Evolutionary conservation across 2,888 invertebrate species (phyloP).

Genomic region (Zygogramma bicolorata): DNA sequence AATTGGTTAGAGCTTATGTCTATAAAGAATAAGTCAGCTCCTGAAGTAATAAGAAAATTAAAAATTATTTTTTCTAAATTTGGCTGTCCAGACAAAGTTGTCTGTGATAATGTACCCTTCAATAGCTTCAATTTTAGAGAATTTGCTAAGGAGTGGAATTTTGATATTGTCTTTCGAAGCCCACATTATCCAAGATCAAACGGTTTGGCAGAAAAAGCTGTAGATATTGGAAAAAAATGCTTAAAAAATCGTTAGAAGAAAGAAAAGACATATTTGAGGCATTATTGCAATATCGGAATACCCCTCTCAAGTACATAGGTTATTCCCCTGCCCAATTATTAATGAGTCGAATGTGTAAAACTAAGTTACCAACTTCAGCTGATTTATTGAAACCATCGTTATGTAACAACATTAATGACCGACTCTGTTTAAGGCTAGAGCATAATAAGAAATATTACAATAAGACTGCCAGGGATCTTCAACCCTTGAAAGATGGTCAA

Average conservation of each 20-base stretch:
- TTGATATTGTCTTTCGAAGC: not conserved
- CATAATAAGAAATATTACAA: not conserved
- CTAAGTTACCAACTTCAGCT: not conserved
- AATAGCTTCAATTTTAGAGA: not conserved
- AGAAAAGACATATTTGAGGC: not conserved
- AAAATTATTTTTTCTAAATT: too few relatives aligned
- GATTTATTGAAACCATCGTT: not conserved
- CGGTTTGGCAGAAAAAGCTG: conserved; percentile 11
- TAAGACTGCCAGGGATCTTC: not conserved
- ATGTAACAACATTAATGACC: not conserved
- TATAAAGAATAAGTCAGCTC: not conserved
- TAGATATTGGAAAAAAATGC: conserved; percentile 1
- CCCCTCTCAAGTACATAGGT: not conserved
- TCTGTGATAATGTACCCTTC: not conserved
- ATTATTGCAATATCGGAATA: conserved; percentile 15
- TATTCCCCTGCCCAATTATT: not conserved
- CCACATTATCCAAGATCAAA: conserved; percentile 11
- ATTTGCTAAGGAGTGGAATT: not conserved
- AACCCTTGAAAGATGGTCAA: not conserved
- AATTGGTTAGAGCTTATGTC: not conserved
- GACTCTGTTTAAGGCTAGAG: not conserved
- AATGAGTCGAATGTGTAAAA: not conserved
- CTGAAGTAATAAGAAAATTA: not conserved
- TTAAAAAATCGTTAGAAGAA: not conserved
- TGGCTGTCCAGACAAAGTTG: not conserved